phyloP scores from a whole-genome alignment of 2,888 invertebrate species.

The Argyresthia goedartella region DNA sequence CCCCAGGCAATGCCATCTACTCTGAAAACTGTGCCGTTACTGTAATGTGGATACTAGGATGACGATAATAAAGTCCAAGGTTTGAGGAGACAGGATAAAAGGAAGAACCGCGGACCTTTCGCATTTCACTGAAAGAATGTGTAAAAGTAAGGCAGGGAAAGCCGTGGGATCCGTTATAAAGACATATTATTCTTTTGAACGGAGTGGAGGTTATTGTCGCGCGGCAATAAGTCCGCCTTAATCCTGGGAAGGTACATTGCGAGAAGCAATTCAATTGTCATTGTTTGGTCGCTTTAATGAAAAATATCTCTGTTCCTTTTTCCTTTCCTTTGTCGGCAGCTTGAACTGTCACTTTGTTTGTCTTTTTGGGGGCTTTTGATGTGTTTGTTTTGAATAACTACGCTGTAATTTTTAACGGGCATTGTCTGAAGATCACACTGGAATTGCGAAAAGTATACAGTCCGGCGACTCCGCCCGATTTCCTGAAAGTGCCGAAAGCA shows the following conservation, averaged over 20 bases:
- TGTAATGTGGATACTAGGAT: constrained; percentile 16
- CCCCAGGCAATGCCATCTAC: constrained; percentile 66
- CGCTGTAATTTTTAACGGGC: neutral
- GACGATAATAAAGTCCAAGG: constrained; percentile 20
- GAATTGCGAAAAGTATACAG: neutral
- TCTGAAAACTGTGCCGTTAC: constrained; percentile 21
- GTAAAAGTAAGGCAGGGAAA: constrained; percentile 61
- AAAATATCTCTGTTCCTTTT: constrained; percentile 53
- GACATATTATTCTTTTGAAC: constrained; percentile 69
- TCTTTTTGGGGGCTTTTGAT: no score
- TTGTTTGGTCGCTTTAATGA: constrained; percentile 62
- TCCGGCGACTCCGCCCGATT: constrained; percentile 8
- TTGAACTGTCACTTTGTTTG: neutral
- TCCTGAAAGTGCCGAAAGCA: constrained; percentile 48
- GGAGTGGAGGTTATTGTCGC: constrained; percentile 45
- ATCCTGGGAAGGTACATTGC: constrained; percentile 48
- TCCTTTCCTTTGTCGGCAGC: constrained; percentile 2
- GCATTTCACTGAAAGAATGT: constrained; percentile 65
- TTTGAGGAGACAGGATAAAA: constrained; percentile 9
- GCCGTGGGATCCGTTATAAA: constrained; percentile 63
- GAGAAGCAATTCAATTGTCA: constrained; percentile 53
- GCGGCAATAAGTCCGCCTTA: constrained; percentile 54
- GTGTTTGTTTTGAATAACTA: neutral
- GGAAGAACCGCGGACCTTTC: constrained; percentile 39
- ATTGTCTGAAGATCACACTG: neutral